Base-by-base conservation (phyloP, 2,797 vertebrate species). In the Sebastes cheni region DNA sequence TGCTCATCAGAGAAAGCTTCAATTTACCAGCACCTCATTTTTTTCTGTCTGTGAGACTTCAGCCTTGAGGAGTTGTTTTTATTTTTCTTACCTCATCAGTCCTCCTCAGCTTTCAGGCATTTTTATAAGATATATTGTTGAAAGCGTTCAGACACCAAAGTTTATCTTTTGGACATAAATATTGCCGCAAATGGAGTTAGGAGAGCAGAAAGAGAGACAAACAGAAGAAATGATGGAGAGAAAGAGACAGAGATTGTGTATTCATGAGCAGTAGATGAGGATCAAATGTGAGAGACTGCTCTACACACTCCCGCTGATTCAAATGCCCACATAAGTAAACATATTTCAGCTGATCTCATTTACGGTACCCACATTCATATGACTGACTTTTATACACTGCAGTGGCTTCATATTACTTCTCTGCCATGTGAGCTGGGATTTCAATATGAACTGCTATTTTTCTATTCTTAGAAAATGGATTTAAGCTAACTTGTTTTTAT, bases 141-240 rank as follows among this genome's bases (percentile, higher is more conserved):
- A 77, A 76, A 65, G 18, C 56, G n/a, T 29, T 67, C 9, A 76
- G 52, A 65, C 10, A 10, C 2, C 1, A 46, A 27, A 30, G 39
- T 88, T 79, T 56, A 46, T 80, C 69, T 74, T 80, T 67, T 50
- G 79, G 59, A 79, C 55, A 72, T 27, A 71, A 30, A 68, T 72
- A 77, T 78, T 10, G 34, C 9, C 3, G 1, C 50, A 70, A 66
- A 80, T 22, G 16, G 20, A 70, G 23, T 61, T 13, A 18, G 25
- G 32, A 67, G 14, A 80, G 29, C 13, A 22, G 13, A 25, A 13
- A 0, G 20, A 0, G 22, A 50, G 25, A 58, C 27, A 56, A 11
- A 11, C 4, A 13, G 32, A 42, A 61, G 6, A 12, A 14, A 61
- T 14, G 29, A 30, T 32, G 46, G 29, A 16, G 12, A 67, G n/a